Base-by-base conservation (phyloP, 2,888 invertebrate species). In the Ophonus ardosiacus region DNA sequence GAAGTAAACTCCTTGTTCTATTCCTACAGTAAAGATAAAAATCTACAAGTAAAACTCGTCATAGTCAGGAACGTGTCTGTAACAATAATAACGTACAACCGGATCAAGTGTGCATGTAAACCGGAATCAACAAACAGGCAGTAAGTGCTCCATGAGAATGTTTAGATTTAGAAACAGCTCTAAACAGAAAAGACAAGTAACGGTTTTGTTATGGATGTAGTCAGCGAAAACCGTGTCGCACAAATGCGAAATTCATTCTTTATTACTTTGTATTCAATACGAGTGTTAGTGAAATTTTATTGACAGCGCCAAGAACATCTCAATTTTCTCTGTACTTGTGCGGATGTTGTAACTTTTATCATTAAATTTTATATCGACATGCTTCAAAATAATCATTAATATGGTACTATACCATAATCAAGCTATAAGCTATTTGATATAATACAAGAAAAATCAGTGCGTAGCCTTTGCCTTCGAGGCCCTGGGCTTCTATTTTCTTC, bases 161-260 rank as follows among this genome's bases (percentile, higher is more conserved):
- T 17, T 43, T 74, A 43, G 71, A 74, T 17, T 43, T 74, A 43
- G 71, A 74, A 74, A 74, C 71, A 74, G 18, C 71, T 17, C 71
- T 17, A 74, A 74, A 43, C 43, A 10, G 71, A 43, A 74, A 74
- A 43, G 40, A 74, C 43, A 18, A 40, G 40, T 74, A 74, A 74
- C 71, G 71, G 71, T 74, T 17, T 68, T 74, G 71, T 43, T 74
- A 74, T 74, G 71, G 71, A 74, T 74, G 43, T 43, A 40, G 40
- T 13, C 71, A 74, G 71, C 43, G 71, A 74, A 43, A 43, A 43
- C 17, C 17, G 71, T 74, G 71, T 43, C 43, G 71, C 18, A 68
- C 17, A 74, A 74, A 68, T 38, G n/a, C 10, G 65, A 65, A 65
- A 68, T 68, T 38, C 8, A 13, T 74, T 21, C 43, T 18, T 59